Evolutionary conservation across 2,797 vertebrate species (phyloP), one percentile per base, ranked within the genome.

Genomic region (Lutjanus argentimaculatus): DNA sequence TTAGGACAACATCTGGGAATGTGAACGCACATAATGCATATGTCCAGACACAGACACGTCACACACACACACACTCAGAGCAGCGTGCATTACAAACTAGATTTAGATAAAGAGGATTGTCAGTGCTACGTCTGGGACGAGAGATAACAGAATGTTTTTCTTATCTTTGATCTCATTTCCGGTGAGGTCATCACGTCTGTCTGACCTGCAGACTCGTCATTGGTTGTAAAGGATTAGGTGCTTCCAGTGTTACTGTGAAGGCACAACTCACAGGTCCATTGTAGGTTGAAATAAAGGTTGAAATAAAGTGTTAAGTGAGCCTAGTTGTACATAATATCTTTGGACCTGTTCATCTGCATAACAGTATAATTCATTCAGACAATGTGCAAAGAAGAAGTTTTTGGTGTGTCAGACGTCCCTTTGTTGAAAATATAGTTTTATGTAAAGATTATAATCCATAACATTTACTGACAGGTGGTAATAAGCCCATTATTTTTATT

Each of bases 91-190:
- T 43, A 22, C 58, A 19, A 67, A 66, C 19, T 16, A 36, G 66
- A 69, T 82, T 53, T 77, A 77, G 75, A 84, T 77, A 81, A 91
- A 84, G 71, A 80, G 84, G 82, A 85, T 73, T 78, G 79, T 68
- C 42, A 1, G 59, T 13, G 49, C 72, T 25, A 1, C 19, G 62
- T 76, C 73, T 86, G 82, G 74, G 67, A 65, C 58, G 67, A 55
- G 30, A 40, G 86, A 74, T 69, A 71, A 72, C 51, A 55, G 43
- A 68, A 49, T 58, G 52, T 77, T 81, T 75, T 69, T 79, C 19
- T 82, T 12, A 75, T 84, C 40, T 77, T 69, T 79, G 57, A 77
- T 70, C 81, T 80, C 55, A 67, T 80, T 88, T 90, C 80, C 79
- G 77, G 79, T 88, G 80, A 88, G 61, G 83, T 90, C 85, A 85